Base-by-base conservation (phyloP, 1,140 invertebrate species). In the Epicauta chinensis region DNA sequence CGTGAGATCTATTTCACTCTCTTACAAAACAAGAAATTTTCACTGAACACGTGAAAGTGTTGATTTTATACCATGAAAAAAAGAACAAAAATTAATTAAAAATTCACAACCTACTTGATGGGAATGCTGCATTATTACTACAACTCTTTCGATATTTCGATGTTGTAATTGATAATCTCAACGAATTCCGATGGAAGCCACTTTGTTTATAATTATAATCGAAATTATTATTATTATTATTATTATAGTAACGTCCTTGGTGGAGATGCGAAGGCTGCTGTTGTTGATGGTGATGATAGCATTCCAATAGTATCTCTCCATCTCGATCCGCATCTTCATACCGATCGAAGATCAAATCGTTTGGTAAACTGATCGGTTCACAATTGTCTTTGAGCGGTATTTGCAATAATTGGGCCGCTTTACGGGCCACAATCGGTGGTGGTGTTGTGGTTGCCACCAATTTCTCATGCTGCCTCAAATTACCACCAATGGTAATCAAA, bases 391-490 rank as follows among this genome's bases (percentile, higher is more conserved):
- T 56, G 7, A 60, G 48, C 2, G 76, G 76, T 37, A 80, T 77
- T 50, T 79, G 77, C 23, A 80, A 57, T 5, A 80, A 60, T 2
- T 76, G 76, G 2, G 77, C 77, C 2, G 77, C 77, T 64, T 80
- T 80, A 1, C 75, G 76, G 3, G 78, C 75, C 48, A 80, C 72
- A 34, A 70, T 69, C n/a, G 74, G 66, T 0, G 77, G 77, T 13
- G 66, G 65, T 16, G 62, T 61, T 14, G 56, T 60, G 4, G 23
- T 23, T 2, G 23, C 4, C 10, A 66, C 13, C 31, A 48, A 35
- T 29, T 42, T 58, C 12, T 50, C 30, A 14, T 50, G 30, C 16
- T 35, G 3, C 31, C 10, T 23, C 7, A 23, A 5, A 23, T 23
- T 23, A 23, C 23, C 23, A 7, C 15, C 29, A 4, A n/a, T 30